Conservation (phyloP, 2,888 invertebrate species). For the Leptinotarsa tumamoca region DNA sequence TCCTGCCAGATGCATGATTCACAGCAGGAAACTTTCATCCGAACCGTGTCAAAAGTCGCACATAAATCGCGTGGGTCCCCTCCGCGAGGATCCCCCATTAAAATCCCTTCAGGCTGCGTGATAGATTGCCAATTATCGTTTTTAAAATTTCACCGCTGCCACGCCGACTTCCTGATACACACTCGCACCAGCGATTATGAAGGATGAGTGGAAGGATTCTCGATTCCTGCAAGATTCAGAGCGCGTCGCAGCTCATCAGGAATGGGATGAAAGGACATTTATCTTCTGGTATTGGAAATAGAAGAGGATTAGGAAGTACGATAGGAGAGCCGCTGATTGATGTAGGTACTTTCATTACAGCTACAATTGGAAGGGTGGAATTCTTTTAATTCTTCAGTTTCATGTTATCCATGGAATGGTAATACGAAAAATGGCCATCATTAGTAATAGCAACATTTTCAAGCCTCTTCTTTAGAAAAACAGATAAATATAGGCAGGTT, state of each 20-base stretch:
- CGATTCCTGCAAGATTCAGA: neutral
- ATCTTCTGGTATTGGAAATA: no score
- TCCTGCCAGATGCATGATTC: conserved; percentile 6
- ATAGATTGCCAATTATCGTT: conserved; percentile 52
- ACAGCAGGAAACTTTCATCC: conserved; percentile 2
- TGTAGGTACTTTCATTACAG: no score
- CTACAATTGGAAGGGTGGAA: no score
- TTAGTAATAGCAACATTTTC: no score
- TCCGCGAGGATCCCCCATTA: conserved; percentile 23
- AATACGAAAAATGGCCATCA: no score
- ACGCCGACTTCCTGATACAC: conserved; percentile 48
- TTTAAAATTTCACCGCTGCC: conserved; percentile 48
- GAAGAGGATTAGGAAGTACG: no score
- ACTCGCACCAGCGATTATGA: conserved; percentile 56
- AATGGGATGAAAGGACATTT: neutral
- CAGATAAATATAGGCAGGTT: no score
- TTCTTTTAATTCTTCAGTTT: no score
- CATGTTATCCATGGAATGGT: no score
- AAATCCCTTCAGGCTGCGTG: conserved; percentile 47
- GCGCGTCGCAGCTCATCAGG: neutral
- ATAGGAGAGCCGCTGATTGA: no score
- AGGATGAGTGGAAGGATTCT: conserved; percentile 31
- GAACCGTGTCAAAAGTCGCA: conserved; percentile 15
- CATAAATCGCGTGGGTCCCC: conserved; percentile 7
- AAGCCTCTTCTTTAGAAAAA: no score